Percentiles rank a stretch among this genome's conserved stretches.
These are phyloP conservation scores for Oryzias dopingdopingensis DNA, from an alignment of 2,797 vertebrate genomes.

Conservation along the genomic window DNA sequence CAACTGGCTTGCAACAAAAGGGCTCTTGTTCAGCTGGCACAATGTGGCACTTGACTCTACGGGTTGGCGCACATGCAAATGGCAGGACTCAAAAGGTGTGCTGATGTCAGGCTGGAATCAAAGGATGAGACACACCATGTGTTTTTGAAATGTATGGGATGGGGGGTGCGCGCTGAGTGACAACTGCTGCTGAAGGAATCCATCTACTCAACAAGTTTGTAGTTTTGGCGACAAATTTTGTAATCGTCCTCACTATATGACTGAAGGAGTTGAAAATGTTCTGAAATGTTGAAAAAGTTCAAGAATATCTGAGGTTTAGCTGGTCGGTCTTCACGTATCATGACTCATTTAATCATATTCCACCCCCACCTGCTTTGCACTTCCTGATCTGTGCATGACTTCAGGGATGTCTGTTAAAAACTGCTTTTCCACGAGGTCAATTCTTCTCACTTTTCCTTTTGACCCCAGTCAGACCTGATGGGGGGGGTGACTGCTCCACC, in stretches of 20 bases:
- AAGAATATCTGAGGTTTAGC: constrained; percentile 51
- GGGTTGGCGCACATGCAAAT: constrained; percentile 72
- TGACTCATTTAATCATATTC: constrained; percentile 27
- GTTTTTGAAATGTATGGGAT: not conserved
- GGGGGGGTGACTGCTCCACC: too few relatives aligned
- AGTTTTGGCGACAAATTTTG: too few relatives aligned
- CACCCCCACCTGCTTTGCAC: constrained; percentile 38
- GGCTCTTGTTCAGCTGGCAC: constrained; percentile 62
- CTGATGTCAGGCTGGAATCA: constrained; percentile 24
- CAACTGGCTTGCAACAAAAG: constrained; percentile 69
- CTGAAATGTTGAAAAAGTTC: constrained; percentile 3
- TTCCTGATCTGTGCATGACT: constrained; percentile 53
- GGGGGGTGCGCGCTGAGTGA: too few relatives aligned
- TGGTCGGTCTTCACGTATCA: constrained; percentile 72
- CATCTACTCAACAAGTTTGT: too few relatives aligned
- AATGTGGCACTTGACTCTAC: constrained; percentile 54
- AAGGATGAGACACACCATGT: constrained; percentile 1
- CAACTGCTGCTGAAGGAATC: too few relatives aligned
- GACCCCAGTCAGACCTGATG: too few relatives aligned
- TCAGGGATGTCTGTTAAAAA: constrained; percentile 25
- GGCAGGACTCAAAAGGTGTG: constrained; percentile 56
- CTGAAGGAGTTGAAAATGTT: too few relatives aligned
- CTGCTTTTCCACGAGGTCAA: too few relatives aligned
- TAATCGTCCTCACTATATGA: too few relatives aligned
- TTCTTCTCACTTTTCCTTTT: too few relatives aligned